Percentiles rank a stretch among this genome's conserved stretches.
These are phyloP conservation scores for Xiphophorus birchmanni DNA, from an alignment of 2,797 vertebrate genomes.

Conservation along the genomic window DNA sequence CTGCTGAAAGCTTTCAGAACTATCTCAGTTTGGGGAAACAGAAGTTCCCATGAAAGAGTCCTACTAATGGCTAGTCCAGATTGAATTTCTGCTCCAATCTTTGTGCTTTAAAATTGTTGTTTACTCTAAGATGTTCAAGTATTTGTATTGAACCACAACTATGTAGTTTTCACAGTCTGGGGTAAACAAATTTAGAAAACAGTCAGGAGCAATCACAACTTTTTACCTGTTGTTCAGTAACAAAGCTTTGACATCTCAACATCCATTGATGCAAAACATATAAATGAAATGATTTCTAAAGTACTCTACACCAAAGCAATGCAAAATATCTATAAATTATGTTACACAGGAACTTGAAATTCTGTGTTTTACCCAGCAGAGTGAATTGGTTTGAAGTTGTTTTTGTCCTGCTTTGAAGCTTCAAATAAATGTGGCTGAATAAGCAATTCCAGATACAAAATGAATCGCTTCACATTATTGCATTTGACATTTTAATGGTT, in stretches of 20 bases:
- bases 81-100: background rate
- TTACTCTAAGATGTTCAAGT: background rate
- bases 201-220: background rate
- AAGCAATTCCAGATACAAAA: background rate
- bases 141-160: background rate
- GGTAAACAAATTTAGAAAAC: background rate
- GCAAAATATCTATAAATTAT: background rate
- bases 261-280: background rate
- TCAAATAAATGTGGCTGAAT: background rate
- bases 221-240: background rate
- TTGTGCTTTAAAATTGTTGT: background rate
- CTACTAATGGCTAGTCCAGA: background rate
- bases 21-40: background rate
- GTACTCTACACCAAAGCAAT: background rate
- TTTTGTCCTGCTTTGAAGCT: background rate
- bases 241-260: background rate
- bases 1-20: background rate
- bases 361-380: background rate
- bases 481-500: background rate
- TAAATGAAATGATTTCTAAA: background rate
- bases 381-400: background rate
- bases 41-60: background rate
- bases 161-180: background rate
- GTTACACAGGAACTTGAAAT: background rate
- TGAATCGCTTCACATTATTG: background rate